Conservation (phyloP, 2,888 invertebrate species). For the Pantelozetes paolii region DNA sequence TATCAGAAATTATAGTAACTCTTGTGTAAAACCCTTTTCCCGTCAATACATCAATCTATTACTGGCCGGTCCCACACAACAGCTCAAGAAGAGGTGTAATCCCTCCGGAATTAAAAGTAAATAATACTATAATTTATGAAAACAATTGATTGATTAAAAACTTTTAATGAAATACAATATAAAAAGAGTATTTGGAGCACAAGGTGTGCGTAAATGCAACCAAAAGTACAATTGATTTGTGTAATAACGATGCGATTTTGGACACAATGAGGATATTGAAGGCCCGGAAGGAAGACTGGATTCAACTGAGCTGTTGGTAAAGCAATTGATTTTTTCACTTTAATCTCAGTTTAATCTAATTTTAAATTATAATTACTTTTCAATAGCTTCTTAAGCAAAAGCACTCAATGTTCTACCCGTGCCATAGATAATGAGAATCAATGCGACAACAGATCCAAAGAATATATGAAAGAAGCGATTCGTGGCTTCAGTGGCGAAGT, state of each 20-base stretch:
- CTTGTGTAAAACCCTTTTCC: conserved; percentile 43
- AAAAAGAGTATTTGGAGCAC: conserved; percentile 41
- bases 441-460: conserved; percentile 31
- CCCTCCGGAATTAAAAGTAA: conserved; percentile 38
- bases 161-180: too few species aligned
- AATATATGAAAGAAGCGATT: conserved; percentile 40
- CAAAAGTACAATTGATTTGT: conserved; percentile 39
- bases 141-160: too few species aligned
- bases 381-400: conserved; percentile 40
- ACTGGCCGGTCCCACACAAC: conserved; percentile 40
- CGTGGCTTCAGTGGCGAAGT: conserved; percentile 40
- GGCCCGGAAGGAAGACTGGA: conserved; percentile 42
- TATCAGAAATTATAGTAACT: conserved; percentile 36
- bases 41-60: conserved; percentile 42
- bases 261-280: conserved; percentile 41
- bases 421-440: conserved; percentile 36
- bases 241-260: conserved; percentile 39
- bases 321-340: neutral
- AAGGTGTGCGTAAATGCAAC: conserved; percentile 39
- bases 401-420: conserved; percentile 39
- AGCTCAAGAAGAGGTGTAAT: conserved; percentile 39
- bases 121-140: too few species aligned
- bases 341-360: neutral
- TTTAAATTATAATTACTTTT: neutral
- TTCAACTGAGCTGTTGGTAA: conserved; percentile 42